phyloP scores from a whole-genome alignment of 2,113 vertebrate genomes.

The Otolemur garnettii region DNA sequence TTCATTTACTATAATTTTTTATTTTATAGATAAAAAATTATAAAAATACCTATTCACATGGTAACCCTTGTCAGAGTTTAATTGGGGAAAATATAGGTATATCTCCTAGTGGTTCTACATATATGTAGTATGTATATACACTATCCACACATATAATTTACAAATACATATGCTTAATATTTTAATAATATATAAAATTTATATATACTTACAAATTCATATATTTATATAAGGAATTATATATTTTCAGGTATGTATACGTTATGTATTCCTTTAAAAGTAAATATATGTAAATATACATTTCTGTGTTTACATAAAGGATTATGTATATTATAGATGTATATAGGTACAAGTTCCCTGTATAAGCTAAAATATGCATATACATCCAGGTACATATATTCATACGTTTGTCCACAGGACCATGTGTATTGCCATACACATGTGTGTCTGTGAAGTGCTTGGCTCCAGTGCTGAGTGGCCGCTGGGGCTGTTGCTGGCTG shows the following conservation, averaged over 20 bases:
- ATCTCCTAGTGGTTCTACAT: neutral
- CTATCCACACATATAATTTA: neutral
- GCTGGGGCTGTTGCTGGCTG: neutral
- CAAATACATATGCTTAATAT: neutral
- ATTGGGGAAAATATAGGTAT: neutral
- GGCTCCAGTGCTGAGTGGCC: neutral
- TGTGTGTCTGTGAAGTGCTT: too few relatives aligned
- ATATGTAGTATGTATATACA: neutral
- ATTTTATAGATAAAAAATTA: neutral
- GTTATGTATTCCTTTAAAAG: neutral
- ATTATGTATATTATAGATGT: neutral
- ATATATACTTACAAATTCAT: neutral
- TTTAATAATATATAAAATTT: neutral
- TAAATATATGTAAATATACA: neutral
- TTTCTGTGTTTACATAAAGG: neutral
- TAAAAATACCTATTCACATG: neutral
- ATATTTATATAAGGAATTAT: neutral
- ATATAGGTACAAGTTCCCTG: neutral
- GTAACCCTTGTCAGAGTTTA: neutral
- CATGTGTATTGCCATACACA: rapidly evolving
- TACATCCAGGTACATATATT: neutral
- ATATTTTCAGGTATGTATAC: neutral
- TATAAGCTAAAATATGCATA: neutral
- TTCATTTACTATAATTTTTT: neutral
- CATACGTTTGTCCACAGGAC: rapidly evolving